A percentile compares a stretch with the other conserved stretches of the same genome.
Conservation (phyloP, 2,888 invertebrate genomes). For the Biston betularia region DNA sequence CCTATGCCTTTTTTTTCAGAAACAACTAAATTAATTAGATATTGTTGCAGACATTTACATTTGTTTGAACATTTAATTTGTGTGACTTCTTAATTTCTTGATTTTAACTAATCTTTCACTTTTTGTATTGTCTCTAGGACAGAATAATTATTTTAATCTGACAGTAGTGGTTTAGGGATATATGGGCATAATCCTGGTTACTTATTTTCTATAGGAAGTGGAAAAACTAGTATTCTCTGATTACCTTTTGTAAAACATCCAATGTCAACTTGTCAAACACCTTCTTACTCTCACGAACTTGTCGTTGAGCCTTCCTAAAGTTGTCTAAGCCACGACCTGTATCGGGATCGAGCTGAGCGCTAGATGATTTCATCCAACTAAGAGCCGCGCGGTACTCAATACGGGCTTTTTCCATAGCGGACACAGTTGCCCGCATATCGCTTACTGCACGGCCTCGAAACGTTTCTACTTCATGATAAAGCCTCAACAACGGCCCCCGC, state of each 20-base stretch:
- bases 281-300: slow-evolving; percentile 92
- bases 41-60: no score
- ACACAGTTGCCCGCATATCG: slow-evolving; percentile 96
- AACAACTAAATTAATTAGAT: no score
- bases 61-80: no score
- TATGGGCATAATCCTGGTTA: no score
- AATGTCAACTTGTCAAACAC: slow-evolving; percentile 97
- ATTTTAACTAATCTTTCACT: no score
- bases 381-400: slow-evolving; percentile 97
- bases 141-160: no score
- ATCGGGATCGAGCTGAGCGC: slow-evolving; percentile 98
- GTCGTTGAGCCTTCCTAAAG: slow-evolving; percentile 95
- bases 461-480: slow-evolving; percentile 99
- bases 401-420: slow-evolving; percentile 97
- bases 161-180: no score
- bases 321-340: slow-evolving; percentile 97
- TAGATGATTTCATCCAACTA: slow-evolving; percentile 99
- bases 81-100: no score
- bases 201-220: not conserved
- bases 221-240: not conserved
- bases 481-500: slow-evolving; percentile 93
- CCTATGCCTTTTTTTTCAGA: no score
- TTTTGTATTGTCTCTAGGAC: no score
- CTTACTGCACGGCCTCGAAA: slow-evolving; percentile 97
- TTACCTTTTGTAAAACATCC: slow-evolving; percentile 97